Conservation (phyloP, 2,113 vertebrate genomes). For the Geococcyx californianus region DNA sequence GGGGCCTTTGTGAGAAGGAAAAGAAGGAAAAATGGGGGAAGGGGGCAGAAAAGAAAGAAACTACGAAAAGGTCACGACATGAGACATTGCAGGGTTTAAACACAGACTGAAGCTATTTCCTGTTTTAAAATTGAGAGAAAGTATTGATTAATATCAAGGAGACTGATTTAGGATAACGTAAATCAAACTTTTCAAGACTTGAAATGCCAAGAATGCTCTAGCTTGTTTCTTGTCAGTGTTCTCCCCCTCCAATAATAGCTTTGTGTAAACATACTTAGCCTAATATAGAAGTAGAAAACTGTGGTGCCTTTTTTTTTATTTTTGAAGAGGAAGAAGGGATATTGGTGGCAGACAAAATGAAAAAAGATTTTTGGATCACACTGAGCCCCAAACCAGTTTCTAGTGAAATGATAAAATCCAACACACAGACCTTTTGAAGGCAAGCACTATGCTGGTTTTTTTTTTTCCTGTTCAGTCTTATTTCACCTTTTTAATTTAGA, state of each 20-base stretch:
- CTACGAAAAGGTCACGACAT: constrained; percentile 48
- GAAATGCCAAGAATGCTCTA: not conserved
- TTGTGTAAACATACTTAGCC: not conserved
- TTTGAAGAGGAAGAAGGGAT: not conserved
- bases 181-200: not conserved
- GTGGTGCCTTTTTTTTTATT: too few relatives aligned
- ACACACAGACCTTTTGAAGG: not conserved
- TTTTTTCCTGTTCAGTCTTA: fast-evolving
- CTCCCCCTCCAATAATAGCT: not conserved
- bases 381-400: not conserved
- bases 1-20: not conserved
- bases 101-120: constrained; percentile 67
- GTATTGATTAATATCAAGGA: constrained; percentile 58
- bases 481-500: not conserved
- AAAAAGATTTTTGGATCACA: not conserved
- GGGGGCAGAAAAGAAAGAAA: constrained; percentile 2
- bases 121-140: constrained; percentile 59
- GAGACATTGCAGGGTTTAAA: constrained; percentile 39
- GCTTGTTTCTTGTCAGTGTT: not conserved
- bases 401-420: not conserved
- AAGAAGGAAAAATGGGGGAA: not conserved
- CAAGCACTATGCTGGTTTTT: not conserved
- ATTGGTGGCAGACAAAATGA: not conserved
- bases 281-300: not conserved
- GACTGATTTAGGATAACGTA: constrained; percentile 25